These are phyloP conservation scores for Vipera latastei DNA, from an alignment of 2,797 vertebrate genomes.

Conservation along the genomic window DNA sequence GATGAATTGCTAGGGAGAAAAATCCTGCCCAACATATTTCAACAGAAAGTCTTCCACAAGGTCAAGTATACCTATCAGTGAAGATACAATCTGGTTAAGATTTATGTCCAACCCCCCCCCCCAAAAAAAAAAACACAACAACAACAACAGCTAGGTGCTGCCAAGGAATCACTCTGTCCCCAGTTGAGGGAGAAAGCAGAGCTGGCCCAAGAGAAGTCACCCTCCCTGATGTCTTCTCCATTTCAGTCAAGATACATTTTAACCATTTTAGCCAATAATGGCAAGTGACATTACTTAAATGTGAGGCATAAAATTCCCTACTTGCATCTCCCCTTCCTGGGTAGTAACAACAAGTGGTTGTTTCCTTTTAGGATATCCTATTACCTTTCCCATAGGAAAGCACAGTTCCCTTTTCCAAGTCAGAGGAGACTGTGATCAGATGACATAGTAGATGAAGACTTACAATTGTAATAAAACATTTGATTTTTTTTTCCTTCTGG, in stretches of 20 bases:
- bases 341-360: not conserved
- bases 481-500: not conserved
- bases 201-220: not conserved
- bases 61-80: not conserved
- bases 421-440: not conserved
- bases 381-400: not conserved
- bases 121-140: not conserved
- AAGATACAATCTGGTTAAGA: not conserved
- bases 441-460: not conserved
- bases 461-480: not conserved
- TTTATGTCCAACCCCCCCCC: not conserved
- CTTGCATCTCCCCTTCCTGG: not conserved
- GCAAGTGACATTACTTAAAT: not conserved
- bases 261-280: not conserved
- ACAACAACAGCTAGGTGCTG: not conserved
- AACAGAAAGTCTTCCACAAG: not conserved
- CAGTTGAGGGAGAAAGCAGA: not conserved
- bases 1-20: not conserved
- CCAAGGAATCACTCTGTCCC: not conserved
- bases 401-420: not conserved
- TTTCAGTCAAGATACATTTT: not conserved
- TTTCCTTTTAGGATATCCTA: not conserved
- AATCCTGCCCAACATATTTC: not conserved
- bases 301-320: not conserved
- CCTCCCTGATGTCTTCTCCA: not conserved